Conservation (phyloP, 2,888 invertebrate genomes). For the Volucella inflata region DNA sequence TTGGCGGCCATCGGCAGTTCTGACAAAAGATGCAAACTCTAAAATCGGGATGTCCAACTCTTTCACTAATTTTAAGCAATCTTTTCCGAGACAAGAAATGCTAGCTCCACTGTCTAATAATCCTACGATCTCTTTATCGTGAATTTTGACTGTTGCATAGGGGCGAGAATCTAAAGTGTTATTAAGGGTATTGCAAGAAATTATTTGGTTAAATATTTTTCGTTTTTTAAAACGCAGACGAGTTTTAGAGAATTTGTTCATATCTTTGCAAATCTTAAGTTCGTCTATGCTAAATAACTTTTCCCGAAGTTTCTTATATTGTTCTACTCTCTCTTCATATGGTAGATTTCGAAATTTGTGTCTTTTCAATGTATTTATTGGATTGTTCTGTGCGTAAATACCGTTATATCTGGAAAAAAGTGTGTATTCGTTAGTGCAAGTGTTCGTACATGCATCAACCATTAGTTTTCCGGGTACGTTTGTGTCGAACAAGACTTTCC, state of each 20-base stretch:
- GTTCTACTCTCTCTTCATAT: constrained; percentile 3
- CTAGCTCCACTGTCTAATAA: constrained; percentile 28
- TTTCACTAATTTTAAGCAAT: not conserved
- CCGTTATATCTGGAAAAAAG: not conserved
- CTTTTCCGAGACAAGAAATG: constrained; percentile 19
- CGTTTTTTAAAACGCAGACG: not conserved
- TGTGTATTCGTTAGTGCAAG: not conserved
- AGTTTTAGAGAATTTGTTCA: not conserved
- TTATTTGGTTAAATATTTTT: no score
- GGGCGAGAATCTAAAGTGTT: not conserved
- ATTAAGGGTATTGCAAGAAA: not conserved
- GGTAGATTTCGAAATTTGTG: not conserved
- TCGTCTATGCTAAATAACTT: constrained; percentile 17
- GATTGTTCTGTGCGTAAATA: no score
- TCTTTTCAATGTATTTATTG: not conserved
- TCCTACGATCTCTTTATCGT: not conserved
- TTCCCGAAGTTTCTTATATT: constrained; percentile 13
- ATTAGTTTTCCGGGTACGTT: not conserved
- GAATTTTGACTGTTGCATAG: not conserved
- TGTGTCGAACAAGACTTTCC: constrained; percentile 36
- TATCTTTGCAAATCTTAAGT: not conserved
- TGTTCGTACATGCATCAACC: not conserved
- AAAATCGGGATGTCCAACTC: not conserved
- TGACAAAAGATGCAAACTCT: not conserved
- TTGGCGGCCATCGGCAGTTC: constrained; percentile 16